Conservation (phyloP, 1,140 invertebrate species). For the Drosophila murphyi region DNA sequence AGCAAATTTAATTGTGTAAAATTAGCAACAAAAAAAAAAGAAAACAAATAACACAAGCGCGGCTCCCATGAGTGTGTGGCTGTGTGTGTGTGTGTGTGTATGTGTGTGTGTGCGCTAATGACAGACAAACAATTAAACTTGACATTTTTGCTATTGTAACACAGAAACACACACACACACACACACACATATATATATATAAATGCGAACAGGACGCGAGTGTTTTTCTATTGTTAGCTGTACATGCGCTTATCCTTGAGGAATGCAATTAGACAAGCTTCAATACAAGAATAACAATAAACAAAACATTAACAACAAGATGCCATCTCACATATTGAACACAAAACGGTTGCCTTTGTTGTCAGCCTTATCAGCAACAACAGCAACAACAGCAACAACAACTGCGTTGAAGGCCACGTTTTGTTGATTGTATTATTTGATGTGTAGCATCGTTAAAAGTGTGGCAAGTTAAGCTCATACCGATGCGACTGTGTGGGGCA, state of each 20-base stretch:
- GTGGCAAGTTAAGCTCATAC: no score
- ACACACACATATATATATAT: neutral
- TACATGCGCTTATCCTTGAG: conserved; percentile 65
- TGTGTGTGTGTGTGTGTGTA: conserved; percentile 22
- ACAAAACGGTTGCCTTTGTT: conserved; percentile 40
- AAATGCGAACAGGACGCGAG: neutral
- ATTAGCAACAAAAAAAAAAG: conserved; percentile 44
- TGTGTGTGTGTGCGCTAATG: conserved; percentile 59
- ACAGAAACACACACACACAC: conserved; percentile 3
- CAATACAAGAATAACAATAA: conserved; percentile 35
- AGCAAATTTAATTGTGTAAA: conserved; percentile 78
- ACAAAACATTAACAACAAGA: conserved; percentile 31
- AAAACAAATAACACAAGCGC: neutral
- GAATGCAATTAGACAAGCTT: conserved; percentile 69
- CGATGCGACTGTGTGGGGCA: neutral
- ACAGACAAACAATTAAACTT: conserved; percentile 81
- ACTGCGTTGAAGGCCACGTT: neutral
- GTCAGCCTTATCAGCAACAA: conserved; percentile 1
- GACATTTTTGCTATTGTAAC: conserved; percentile 70
- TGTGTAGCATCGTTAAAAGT: no score
- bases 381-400: conserved; percentile 1
- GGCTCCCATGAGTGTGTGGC: neutral
- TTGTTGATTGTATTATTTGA: neutral
- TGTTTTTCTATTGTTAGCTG: conserved; percentile 45
- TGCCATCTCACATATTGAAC: conserved; percentile 41